Percentiles rank a stretch among this genome's conserved stretches.
phyloP scores from a whole-genome alignment of 1,140 invertebrate genomes.

The Sinonovacula constricta region DNA sequence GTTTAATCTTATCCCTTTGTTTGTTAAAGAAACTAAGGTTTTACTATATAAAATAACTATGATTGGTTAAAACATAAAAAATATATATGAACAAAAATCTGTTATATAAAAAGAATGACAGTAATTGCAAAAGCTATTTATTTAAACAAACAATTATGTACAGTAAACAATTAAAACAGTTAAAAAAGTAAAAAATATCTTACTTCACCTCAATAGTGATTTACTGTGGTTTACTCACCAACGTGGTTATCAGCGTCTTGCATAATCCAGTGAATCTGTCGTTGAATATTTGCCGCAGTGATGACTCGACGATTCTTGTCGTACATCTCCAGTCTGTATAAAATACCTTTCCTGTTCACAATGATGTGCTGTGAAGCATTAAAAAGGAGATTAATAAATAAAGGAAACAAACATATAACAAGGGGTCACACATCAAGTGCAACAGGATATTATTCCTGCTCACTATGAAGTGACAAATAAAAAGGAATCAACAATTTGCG shows the following conservation, averaged over 20 bases:
- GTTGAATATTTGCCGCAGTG: constrained; percentile 75
- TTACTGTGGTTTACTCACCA: constrained; percentile 63
- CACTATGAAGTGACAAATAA: too few relatives aligned
- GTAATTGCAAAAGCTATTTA: too few relatives aligned
- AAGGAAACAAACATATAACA: not conserved
- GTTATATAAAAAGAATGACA: too few relatives aligned
- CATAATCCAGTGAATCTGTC: constrained; percentile 79
- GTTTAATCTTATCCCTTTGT: too few relatives aligned
- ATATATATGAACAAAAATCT: too few relatives aligned
- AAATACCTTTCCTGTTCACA: constrained; percentile 75
- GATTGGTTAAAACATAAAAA: too few relatives aligned
- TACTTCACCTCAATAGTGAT: too few relatives aligned
- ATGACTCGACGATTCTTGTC: constrained; percentile 78
- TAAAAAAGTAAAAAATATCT: too few relatives aligned
- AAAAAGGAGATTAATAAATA: not conserved
- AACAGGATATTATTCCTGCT: not conserved
- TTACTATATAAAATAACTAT: too few relatives aligned
- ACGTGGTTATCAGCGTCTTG: constrained; percentile 76
- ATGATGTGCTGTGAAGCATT: constrained; percentile 74
- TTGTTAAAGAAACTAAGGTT: too few relatives aligned
- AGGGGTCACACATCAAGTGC: not conserved
- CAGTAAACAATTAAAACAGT: too few relatives aligned
- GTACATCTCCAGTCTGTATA: constrained; percentile 79
- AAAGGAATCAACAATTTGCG: not conserved
- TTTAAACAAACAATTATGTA: too few relatives aligned